Evolutionary conservation across 2,888 invertebrate genomes (phyloP), one percentile per base, ranked within the genome.

Genomic region (Poecilus cupreus): DNA sequence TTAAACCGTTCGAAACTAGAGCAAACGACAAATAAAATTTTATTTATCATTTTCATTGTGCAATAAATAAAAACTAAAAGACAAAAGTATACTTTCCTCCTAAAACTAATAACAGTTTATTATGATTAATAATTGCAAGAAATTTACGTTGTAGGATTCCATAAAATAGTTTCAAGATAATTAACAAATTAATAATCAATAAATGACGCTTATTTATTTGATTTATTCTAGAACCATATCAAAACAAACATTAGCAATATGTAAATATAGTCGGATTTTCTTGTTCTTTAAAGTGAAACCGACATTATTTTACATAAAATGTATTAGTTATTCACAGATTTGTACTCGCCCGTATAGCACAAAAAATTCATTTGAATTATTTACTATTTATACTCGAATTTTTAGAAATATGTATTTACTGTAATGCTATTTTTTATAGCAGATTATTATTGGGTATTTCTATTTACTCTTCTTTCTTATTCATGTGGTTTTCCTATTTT

Each of bases 121-220:
- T 26, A 26, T 32, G 32, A 32, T 32, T 3, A 32, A 32, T 32
- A 32, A 32, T 32, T 32, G 8, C 32, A 32, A 32, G 32, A 3
- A 32, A 2, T 6, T 32, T 32, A 32, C 32, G 32, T 32, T 32
- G 32, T 32, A 26, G 2, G 5, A 6, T 32, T 32, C 32, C 2
- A 8, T 32, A 32, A 32, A 32, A 32, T 32, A 1, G n/a, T 11
- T 43, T 11, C 13, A 11, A 43, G 1, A 4, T 43, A 43, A 13
- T 43, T 43, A 43, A 43, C 43, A 54, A 54, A 4, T 54, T 54
- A 54, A 2, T 54, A 13, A 54, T 18, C 20, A 11, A 8, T 54
- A 22, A 54, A 54, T 54, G 54, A 54, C 54, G 54, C 20, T 54
- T 54, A 13, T 54, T 54, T 54, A 13, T 54, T 5, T 18, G 54